Percentiles rank a stretch among this genome's conserved stretches.
Conservation (phyloP, 2,113 vertebrate genomes). For the Tachycineta bicolor region DNA sequence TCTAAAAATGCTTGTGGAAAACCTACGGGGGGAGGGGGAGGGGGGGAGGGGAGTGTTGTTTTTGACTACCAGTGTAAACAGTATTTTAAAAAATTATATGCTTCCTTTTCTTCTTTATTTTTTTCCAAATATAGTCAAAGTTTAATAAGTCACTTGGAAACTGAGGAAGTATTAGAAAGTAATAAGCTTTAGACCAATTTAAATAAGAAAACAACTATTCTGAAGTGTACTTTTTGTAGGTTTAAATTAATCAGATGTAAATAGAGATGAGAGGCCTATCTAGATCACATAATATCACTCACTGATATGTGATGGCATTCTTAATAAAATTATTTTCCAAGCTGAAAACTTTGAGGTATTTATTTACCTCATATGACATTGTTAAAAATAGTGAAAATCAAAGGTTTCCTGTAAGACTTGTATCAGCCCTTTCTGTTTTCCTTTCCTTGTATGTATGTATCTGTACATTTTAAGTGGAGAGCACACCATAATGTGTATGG, state of each 20-base stretch:
- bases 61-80: background rate
- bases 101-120: background rate
- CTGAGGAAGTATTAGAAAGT: background rate
- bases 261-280: background rate
- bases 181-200: background rate
- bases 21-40: too few species aligned
- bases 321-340: background rate
- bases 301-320: background rate
- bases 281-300: background rate
- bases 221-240: background rate
- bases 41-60: too few species aligned
- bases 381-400: background rate
- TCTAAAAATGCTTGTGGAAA: background rate
- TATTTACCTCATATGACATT: background rate
- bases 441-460: background rate
- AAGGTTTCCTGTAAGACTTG: background rate
- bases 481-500: background rate
- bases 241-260: background rate
- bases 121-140: background rate
- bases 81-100: background rate
- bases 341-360: background rate
- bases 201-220: background rate
- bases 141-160: background rate
- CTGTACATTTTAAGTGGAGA: background rate
- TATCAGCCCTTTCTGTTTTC: background rate